Evolutionary conservation across 2,113 vertebrate species (phyloP).

Genomic region (Himantopus leucocephalus): DNA sequence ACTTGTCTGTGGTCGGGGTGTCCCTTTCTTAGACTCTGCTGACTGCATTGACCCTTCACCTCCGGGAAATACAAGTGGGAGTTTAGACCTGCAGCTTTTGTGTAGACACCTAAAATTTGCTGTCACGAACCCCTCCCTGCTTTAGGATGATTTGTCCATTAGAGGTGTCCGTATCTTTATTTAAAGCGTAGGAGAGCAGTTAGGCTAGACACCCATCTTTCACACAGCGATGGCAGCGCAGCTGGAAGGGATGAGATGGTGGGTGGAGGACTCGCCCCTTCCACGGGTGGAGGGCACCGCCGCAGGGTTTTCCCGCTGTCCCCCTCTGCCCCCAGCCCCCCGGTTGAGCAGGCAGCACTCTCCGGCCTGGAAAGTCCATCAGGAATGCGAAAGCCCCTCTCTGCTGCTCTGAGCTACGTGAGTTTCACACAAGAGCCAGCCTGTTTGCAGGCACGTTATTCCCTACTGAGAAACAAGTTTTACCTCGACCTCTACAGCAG

Average conservation of each 20-base stretch:
- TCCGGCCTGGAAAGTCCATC: neutral
- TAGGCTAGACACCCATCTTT: neutral
- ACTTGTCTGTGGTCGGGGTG: neutral
- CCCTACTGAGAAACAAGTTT: neutral
- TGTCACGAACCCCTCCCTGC: fast-evolving
- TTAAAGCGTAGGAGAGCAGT: neutral
- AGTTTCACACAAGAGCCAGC: neutral
- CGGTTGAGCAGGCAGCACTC: neutral
- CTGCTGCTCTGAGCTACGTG: neutral
- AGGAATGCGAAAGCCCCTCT: conserved; percentile 12
- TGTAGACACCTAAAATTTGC: neutral
- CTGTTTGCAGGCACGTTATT: neutral
- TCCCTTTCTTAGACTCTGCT: neutral
- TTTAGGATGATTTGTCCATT: neutral
- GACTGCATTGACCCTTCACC: neutral
- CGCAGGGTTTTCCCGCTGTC: fast-evolving
- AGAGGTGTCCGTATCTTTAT: neutral
- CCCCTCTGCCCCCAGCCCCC: neutral
- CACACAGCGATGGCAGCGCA: fast-evolving
- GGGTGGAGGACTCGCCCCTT: fast-evolving
- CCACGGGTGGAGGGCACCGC: fast-evolving
- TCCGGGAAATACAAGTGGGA: neutral
- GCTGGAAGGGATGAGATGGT: fast-evolving
- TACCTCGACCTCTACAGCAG: neutral
- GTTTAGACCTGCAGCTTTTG: neutral